phyloP scores from a whole-genome alignment of 2,113 vertebrate species.

The Mormoops blainvillei region DNA sequence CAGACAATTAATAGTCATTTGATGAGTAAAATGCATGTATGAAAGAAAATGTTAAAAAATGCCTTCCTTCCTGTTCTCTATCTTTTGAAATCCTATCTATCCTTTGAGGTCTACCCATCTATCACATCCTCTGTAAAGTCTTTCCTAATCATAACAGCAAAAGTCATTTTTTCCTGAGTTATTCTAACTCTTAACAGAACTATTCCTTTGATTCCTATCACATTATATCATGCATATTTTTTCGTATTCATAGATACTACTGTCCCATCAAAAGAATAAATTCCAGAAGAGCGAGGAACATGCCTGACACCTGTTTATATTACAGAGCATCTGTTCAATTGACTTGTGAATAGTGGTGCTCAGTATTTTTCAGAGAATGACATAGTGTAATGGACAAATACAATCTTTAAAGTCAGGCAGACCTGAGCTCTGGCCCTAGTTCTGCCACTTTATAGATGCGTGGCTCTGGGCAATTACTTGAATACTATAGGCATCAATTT shows the following conservation, averaged over 20 bases:
- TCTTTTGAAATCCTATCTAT: background rate
- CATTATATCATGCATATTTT: background rate
- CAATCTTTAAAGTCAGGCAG: background rate
- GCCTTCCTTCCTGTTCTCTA: background rate
- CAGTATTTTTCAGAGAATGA: background rate
- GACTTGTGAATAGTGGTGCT: background rate
- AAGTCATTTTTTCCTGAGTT: background rate
- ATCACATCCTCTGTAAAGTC: background rate
- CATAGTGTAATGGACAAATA: background rate
- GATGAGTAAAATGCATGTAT: background rate
- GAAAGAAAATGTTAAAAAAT: background rate
- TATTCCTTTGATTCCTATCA: background rate
- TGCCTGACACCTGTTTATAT: background rate
- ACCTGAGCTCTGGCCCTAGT: background rate
- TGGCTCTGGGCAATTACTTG: background rate
- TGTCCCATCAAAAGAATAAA: background rate
- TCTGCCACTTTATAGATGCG: background rate
- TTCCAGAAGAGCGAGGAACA: background rate
- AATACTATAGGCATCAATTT: background rate
- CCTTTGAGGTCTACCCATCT: background rate
- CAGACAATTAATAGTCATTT: background rate
- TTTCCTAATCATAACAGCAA: background rate
- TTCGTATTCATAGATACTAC: background rate
- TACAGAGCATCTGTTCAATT: background rate
- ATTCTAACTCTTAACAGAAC: background rate